phyloP scores from a whole-genome alignment of 2,888 invertebrate species.

The Microchrysa polita region DNA sequence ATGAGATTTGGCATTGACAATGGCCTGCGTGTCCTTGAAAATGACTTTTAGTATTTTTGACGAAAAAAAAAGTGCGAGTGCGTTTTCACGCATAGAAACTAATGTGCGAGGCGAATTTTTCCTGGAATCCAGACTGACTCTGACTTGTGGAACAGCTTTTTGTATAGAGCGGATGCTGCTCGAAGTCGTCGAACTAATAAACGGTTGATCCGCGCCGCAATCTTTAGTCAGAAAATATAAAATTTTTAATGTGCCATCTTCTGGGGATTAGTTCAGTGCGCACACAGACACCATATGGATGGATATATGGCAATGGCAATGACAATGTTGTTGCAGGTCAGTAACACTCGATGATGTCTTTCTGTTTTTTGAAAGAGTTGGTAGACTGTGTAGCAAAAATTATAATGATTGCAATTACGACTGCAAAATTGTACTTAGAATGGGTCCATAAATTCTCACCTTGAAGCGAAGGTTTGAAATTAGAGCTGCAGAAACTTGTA shows the following conservation, averaged over 20 bases:
- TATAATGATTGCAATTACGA: too few species aligned
- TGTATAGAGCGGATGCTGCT: neutral
- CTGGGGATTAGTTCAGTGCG: conserved; percentile 16
- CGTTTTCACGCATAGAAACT: conserved; percentile 12
- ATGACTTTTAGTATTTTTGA: too few species aligned
- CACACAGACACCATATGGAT: neutral
- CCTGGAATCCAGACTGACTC: too few species aligned
- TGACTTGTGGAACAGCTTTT: neutral
- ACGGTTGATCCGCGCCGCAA: neutral
- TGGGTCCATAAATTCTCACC: neutral
- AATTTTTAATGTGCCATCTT: conserved; percentile 16
- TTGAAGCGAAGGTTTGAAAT: neutral
- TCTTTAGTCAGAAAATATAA: conserved; percentile 11
- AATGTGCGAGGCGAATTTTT: conserved; percentile 8
- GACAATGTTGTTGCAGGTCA: conserved; percentile 21
- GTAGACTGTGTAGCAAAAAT: too few species aligned
- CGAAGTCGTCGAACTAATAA: conserved; percentile 21
- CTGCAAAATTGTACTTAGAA: too few species aligned
- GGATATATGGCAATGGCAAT: too few species aligned
- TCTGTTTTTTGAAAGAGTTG: neutral
- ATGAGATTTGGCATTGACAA: conserved; percentile 41
- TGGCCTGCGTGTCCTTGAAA: conserved; percentile 32
- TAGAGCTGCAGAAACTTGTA: too few species aligned
- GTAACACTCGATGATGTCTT: conserved; percentile 10
- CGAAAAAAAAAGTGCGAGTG: conserved; percentile 13